phyloP scores from a whole-genome alignment of 1,140 invertebrate species.

The Philopotamus ludificatus region DNA sequence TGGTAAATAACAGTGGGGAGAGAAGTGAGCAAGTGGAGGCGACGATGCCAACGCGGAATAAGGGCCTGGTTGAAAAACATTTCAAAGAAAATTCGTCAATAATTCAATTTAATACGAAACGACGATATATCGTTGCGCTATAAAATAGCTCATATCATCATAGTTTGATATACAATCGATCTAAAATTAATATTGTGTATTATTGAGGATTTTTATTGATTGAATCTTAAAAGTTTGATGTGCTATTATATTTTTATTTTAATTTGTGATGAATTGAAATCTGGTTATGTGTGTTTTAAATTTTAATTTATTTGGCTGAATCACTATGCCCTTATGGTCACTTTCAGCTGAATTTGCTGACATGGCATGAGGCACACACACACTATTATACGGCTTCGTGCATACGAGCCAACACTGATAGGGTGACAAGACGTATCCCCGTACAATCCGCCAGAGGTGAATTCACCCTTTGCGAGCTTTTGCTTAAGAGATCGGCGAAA shows the following conservation, averaged over 20 bases:
- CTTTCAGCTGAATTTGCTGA: slow-evolving; percentile 3
- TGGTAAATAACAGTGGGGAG: slow-evolving; percentile 42
- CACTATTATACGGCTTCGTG: not conserved
- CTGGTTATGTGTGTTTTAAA: too few relatives aligned
- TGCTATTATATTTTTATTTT: too few relatives aligned
- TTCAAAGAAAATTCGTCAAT: too few relatives aligned
- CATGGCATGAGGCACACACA: slow-evolving; percentile 19
- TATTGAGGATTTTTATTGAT: too few relatives aligned
- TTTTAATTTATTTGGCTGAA: too few relatives aligned
- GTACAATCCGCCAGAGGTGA: slow-evolving; percentile 30
- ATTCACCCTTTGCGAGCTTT: slow-evolving; percentile 29
- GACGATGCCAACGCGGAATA: slow-evolving; percentile 6
- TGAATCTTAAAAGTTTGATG: too few relatives aligned
- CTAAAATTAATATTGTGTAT: too few relatives aligned
- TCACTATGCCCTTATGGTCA: slow-evolving; percentile 11
- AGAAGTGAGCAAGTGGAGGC: slow-evolving; percentile 37
- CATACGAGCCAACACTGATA: not conserved
- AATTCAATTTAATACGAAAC: too few relatives aligned
- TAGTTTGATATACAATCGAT: too few relatives aligned
- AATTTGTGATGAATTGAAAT: too few relatives aligned
- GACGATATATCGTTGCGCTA: too few relatives aligned
- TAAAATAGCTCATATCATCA: too few relatives aligned
- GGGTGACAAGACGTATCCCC: slow-evolving; percentile 35
- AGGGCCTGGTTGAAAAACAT: slow-evolving; percentile 5
- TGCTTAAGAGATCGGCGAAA: slow-evolving; percentile 22